Evolutionary conservation across 1,140 invertebrate genomes (phyloP), one percentile per base, ranked within the genome.

Genomic region (Plutomurus gul): DNA sequence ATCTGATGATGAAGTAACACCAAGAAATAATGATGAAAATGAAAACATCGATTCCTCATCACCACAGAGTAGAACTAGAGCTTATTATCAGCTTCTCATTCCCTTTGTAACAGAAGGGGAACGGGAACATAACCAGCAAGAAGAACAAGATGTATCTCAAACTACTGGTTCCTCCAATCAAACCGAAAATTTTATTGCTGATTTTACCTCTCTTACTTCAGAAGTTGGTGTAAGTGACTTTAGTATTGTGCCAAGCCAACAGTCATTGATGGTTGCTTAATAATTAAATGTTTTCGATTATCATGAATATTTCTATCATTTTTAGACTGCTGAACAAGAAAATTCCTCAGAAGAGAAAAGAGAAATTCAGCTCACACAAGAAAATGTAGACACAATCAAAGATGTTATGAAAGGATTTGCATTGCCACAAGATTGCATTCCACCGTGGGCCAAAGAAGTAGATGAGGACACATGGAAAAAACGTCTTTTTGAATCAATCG

Each of bases 361-460:
- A 36, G 81, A 82, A 76, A 80, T 82, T 49, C 33, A 56, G 8
- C 16, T 82, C 49, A 72, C 27, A 4, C 72, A 78, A 16, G 78
- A 82, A n/a, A 77, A 75, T 39, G 78, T 80, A 5, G 81, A 82
- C 33, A 75, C 36, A n/a, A 82, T 82, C 20, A 82, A 82, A 72
- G 72, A 75, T 30, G 78, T 77, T 6, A 82, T 82, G 81, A 77
- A 82, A 73, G 56, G 30, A n/a, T 77, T 82, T 33, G 46, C 49
- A 13, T 40, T 82, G 16, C 81, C 81, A 7, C 5, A 78, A 7
- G 20, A 75, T 0, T 46, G 75, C 18, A 80, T 82, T 78, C 81
- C 81, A 18, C 33, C 33, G 8, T 82, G 81, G 81, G 78, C 77
- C 1, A 49, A 71, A 43, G 71, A 82, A 73, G 22, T 82, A 30